These are phyloP conservation scores for Eurytoma californica DNA, from an alignment of 2,888 invertebrate genomes.

Conservation along the genomic window DNA sequence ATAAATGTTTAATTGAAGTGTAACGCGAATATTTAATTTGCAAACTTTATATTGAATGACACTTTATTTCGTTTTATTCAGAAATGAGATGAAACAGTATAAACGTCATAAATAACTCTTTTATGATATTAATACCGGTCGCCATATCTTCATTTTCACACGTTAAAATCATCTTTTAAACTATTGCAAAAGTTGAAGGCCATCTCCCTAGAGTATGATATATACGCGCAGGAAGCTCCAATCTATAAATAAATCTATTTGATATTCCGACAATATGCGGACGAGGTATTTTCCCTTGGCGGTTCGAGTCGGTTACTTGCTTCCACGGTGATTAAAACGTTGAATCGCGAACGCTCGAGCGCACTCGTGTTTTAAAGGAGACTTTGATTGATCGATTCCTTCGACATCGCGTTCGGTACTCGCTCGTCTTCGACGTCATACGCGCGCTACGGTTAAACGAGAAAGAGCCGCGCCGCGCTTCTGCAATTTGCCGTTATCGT, in stretches of 20 bases:
- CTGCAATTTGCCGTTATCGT: slow-evolving; percentile 14
- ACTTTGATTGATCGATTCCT: slow-evolving; percentile 49
- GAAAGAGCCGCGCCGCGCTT: slow-evolving; percentile 4
- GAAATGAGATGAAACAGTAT: too few relatives aligned
- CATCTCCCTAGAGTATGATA: too few relatives aligned
- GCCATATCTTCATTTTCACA: too few relatives aligned
- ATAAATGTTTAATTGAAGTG: too few relatives aligned
- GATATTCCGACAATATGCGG: neutral
- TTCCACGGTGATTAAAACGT: slow-evolving; percentile 35
- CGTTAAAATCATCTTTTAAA: too few relatives aligned
- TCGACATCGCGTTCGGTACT: slow-evolving; percentile 17
- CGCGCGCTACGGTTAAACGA: neutral
- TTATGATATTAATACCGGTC: too few relatives aligned
- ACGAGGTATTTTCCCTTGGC: neutral
- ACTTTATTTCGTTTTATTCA: too few relatives aligned
- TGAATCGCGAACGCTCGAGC: slow-evolving; percentile 29
- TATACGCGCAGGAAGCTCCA: neutral
- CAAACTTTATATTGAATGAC: too few relatives aligned
- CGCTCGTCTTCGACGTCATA: neutral
- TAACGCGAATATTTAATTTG: too few relatives aligned
- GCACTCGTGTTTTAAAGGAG: slow-evolving; percentile 39
- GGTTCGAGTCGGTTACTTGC: neutral
- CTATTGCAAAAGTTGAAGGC: too few relatives aligned
- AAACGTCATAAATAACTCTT: too few relatives aligned
- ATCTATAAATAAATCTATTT: slow-evolving; percentile 6